These are phyloP conservation scores for Mellivora capensis DNA, from an alignment of 2,113 vertebrate species.

Conservation along the genomic window DNA sequence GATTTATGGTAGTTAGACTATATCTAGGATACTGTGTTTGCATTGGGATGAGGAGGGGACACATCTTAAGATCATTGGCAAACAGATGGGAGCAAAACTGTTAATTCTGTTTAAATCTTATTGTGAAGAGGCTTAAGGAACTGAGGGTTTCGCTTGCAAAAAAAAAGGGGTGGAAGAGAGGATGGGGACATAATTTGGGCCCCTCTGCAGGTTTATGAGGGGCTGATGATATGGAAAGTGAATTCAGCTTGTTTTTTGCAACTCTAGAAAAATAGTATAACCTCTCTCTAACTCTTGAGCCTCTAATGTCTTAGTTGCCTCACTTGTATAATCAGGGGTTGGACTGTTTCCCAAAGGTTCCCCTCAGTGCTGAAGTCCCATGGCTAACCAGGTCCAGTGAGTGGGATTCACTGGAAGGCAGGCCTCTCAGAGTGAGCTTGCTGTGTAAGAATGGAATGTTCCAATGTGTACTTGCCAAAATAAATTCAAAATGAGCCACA, in stretches of 20 bases:
- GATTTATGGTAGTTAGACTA: neutral
- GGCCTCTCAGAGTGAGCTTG: neutral
- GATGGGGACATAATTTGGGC: fast-evolving
- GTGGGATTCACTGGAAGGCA: neutral
- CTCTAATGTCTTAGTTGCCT: neutral
- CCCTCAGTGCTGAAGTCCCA: neutral
- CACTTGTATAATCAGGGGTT: neutral
- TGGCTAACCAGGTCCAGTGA: neutral
- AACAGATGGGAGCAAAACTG: neutral
- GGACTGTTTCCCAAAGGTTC: neutral
- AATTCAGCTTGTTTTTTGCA: neutral
- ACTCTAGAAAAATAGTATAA: neutral
- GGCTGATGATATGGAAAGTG: neutral
- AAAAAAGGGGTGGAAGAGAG: neutral
- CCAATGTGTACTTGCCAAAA: neutral
- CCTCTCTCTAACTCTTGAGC: neutral
- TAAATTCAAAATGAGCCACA: neutral
- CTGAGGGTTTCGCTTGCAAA: neutral
- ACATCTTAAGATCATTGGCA: neutral
- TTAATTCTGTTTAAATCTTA: neutral
- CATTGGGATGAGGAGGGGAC: neutral
- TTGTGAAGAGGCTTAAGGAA: neutral
- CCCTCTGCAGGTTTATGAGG: neutral
- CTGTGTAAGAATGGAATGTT: neutral
- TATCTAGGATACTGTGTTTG: neutral